phyloP scores from a whole-genome alignment of 2,797 vertebrate genomes.

The Cygnus olor region DNA sequence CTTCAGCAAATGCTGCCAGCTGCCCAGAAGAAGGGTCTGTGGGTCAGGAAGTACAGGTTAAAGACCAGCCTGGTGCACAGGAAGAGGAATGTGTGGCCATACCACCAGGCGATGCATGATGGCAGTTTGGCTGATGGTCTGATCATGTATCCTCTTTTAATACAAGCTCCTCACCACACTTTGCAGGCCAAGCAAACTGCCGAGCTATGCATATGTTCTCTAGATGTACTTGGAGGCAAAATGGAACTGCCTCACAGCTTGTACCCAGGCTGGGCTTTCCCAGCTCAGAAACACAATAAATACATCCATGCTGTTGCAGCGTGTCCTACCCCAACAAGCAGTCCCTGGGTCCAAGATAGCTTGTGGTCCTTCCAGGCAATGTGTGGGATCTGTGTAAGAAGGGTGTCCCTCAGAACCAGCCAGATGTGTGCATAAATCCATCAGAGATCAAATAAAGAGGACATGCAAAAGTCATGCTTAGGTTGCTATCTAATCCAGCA shows the following conservation, averaged over 20 bases:
- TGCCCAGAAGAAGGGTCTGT: not conserved
- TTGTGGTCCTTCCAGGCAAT: not conserved
- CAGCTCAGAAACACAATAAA: not conserved
- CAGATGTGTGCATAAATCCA: not conserved
- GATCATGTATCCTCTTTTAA: not conserved
- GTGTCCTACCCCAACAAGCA: not conserved
- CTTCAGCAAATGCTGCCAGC: not conserved
- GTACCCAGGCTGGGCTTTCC: not conserved
- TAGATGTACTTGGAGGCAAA: not conserved
- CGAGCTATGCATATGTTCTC: not conserved
- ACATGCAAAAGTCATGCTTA: not conserved
- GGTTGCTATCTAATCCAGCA: not conserved
- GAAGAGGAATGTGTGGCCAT: not conserved
- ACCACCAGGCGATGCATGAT: accelerated
- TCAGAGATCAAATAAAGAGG: not conserved
- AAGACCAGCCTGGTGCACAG: not conserved
- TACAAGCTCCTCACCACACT: not conserved
- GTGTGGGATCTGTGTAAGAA: not conserved
- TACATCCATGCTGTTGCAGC: not conserved
- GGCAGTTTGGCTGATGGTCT: not conserved
- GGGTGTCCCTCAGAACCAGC: not conserved
- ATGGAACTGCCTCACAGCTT: not conserved
- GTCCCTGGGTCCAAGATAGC: accelerated
- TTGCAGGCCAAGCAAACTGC: not conserved
- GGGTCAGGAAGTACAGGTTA: not conserved